Evolutionary conservation across 2,888 invertebrate species (phyloP), one percentile per base, ranked within the genome.

Genomic region (Apamea epomidion): DNA sequence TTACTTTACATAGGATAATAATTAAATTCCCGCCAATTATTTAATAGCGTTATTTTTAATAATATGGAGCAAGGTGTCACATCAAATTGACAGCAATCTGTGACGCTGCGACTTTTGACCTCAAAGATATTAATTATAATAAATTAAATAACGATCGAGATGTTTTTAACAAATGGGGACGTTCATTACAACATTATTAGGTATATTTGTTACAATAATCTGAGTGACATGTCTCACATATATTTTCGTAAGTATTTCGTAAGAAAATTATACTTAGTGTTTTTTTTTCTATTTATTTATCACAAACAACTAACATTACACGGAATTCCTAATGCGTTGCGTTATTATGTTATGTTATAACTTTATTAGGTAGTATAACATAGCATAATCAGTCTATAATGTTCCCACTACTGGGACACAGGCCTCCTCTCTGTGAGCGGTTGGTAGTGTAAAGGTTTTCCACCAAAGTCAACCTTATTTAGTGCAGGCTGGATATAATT

Each of bases 61-160:
- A 78, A 29, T 45, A 42, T 29, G 14, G 37, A 54, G 37, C 54
- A 64, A 48, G 37, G 82, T 75, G 86, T 82, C 85, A 73, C 48
- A n/a, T 68, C 21, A 42, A 68, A 85, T 80, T 68, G 80, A 48
- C 85, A 67, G 25, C 10, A 54, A 86, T 70, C 70, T 48, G 14
- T 86, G 86, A 67, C 67, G 86, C 14, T n/a, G 4, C 14, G 58
- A 16, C 82, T 71, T 74, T 42, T 86, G 75, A 75, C 75, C 82
- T 48, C 16, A n/a, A 10, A 54, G 60, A 75, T 83, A 82, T 86
- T 83, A 86, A 86, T 86, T 86, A 71, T 74, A n/a, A 25, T 62
- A 71, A 25, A 81, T 86, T 67, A 74, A 73, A 85, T 32, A 51
- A 86, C 68, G 60, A 85, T 54, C 70, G 25, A 2, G 37, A 60